A percentile compares a stretch with the other conserved stretches of the same genome.
Conservation (phyloP, 2,797 vertebrate genomes). For the Hapalemur alaotrensis region DNA sequence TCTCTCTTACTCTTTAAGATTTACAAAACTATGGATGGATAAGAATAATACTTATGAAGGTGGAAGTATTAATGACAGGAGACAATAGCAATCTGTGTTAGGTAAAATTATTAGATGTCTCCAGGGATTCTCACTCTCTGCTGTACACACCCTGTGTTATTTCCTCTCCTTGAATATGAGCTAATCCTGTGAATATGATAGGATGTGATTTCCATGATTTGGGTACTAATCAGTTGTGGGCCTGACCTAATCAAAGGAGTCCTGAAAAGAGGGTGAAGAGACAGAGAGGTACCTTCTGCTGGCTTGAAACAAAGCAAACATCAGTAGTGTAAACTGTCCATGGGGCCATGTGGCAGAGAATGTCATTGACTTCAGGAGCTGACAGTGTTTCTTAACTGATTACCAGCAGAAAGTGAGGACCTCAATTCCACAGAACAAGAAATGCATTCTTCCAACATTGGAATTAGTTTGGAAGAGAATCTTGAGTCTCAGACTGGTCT, state of each 20-base stretch:
- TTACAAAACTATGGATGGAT: background rate
- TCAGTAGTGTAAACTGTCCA: background rate
- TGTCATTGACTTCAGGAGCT: rapidly evolving
- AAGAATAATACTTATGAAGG: background rate
- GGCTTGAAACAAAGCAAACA: background rate
- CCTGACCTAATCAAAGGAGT: background rate
- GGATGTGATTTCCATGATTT: background rate
- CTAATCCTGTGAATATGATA: background rate
- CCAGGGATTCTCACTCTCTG: rapidly evolving
- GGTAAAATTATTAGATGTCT: background rate
- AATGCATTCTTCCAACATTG: background rate
- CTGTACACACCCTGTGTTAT: background rate
- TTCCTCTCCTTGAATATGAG: background rate
- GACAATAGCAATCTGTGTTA: background rate
- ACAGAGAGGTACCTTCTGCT: rapidly evolving
- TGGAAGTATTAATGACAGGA: background rate
- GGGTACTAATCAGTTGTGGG: background rate
- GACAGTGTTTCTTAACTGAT: background rate
- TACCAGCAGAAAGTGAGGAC: background rate
- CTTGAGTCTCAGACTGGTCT: background rate
- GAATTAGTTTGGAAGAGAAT: background rate
- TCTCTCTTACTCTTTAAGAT: background rate
- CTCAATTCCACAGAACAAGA: no score
- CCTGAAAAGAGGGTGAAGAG: background rate
- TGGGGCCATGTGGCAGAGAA: no score